Base-by-base conservation (phyloP, 2,797 vertebrate species). In the Argyrosomus regius region DNA sequence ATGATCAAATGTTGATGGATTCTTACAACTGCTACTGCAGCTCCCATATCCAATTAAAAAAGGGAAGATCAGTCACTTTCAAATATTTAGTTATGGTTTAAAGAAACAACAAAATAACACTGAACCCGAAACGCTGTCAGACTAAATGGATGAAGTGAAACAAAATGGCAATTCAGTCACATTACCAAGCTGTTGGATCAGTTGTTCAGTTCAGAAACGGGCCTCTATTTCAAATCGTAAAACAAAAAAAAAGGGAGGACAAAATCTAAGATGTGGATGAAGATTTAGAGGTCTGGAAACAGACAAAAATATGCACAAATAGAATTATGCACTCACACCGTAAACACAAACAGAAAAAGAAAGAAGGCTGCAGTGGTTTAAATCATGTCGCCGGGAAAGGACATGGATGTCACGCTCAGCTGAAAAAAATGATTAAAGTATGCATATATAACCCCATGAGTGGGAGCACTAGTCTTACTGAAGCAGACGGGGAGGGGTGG, bases 391-490 rank as follows among this genome's bases (percentile, higher is more conserved):
- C 4, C 0, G 18, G 58, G n/a, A 68, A 72, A 73, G 58, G 67
- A 83, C 65, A 71, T 26, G n/a, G 46, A 57, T 10, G 52, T 77
- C 69, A 67, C 41, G 7, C 57, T 77, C 56, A 78, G 68, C 67
- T 82, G 54, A 83, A 53, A 72, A 8, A 18, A 67, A 66, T 52
- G 69, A 88, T 84, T 63, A 70, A 77, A 75, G 68, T 45, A 54
- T 85, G 82, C 63, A 78, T 64, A 56, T 66, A 59, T 78, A 75
- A 75, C 45, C 69, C 52, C 60, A 50, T 9, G 68, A 77, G 77
- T 54, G 52, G 12, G 52, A 77, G 48, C 50, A 4, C 64, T 50
- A 13, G 41, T 62, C 66, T 74, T 50, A 65, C 63, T 46, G 43
- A 60, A 73, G 72, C 49, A 74, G 75, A 67, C 39, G 7, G 22